Evolutionary conservation across 2,888 invertebrate species (phyloP).

Genomic region (Kuschelorhynchus macadamiae): DNA sequence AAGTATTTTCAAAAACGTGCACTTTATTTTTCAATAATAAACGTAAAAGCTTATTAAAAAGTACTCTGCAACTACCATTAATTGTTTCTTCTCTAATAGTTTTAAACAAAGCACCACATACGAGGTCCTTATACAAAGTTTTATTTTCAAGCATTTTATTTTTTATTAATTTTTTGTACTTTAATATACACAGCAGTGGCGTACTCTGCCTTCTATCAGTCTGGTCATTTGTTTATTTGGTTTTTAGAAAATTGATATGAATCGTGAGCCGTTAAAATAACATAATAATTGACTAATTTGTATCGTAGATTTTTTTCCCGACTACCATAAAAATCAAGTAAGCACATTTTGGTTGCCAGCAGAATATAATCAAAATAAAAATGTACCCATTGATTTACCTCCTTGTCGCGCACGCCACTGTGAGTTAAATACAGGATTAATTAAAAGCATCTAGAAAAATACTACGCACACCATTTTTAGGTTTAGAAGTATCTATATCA

Average conservation of each 20-base stretch:
- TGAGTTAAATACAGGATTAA: conserved; percentile 32
- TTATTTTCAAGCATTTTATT: conserved; percentile 33
- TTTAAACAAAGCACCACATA: conserved; percentile 13
- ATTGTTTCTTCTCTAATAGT: neutral
- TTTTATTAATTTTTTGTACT: conserved; percentile 35
- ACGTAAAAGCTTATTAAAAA: conserved; percentile 12
- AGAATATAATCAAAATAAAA: conserved; percentile 15
- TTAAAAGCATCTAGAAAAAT: conserved; percentile 48
- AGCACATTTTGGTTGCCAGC: conserved; percentile 35
- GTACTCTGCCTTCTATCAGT: conserved; percentile 9
- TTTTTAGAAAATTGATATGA: conserved; percentile 24
- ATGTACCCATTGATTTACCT: conserved; percentile 19
- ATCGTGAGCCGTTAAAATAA: conserved; percentile 27
- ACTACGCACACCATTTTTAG: conserved; percentile 41
- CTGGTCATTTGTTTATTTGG: neutral
- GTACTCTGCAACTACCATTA: conserved; percentile 3
- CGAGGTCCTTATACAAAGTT: conserved; percentile 17
- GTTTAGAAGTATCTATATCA: conserved; percentile 48
- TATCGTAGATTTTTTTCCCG: neutral
- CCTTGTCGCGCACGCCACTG: conserved; percentile 21
- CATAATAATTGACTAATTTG: conserved; percentile 32
- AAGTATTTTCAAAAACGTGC: neutral
- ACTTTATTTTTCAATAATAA: conserved; percentile 28
- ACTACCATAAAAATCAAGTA: conserved; percentile 6
- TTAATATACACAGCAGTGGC: conserved; percentile 42